Percentiles rank a stretch among this genome's conserved stretches.
phyloP scores from a whole-genome alignment of 2,797 vertebrate genomes.

The Holocentrus rufus region DNA sequence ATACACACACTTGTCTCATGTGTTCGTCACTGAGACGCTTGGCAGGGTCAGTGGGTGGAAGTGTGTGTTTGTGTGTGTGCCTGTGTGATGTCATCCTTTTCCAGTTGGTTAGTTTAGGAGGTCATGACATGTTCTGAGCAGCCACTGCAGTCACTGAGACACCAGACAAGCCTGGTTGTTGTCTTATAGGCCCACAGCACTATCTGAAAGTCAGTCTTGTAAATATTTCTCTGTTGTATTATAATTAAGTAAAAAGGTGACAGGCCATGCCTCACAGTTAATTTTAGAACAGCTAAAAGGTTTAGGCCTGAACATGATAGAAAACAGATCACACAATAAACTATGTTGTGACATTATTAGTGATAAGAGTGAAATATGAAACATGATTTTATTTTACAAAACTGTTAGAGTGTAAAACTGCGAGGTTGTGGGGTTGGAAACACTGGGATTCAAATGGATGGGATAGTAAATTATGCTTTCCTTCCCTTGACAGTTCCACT shows the following conservation, averaged over 20 bases:
- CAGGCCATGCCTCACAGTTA: background rate
- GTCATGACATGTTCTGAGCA: slow-evolving; percentile 59
- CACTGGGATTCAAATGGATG: too few species aligned
- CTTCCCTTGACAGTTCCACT: slow-evolving; percentile 1
- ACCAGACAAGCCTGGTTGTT: slow-evolving; percentile 30
- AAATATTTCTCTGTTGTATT: slow-evolving; percentile 30
- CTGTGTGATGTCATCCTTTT: slow-evolving; percentile 60
- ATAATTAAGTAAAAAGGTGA: slow-evolving; percentile 3
- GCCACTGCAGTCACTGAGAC: slow-evolving; percentile 34
- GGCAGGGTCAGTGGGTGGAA: background rate
- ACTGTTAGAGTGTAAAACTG: too few species aligned
- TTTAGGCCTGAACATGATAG: too few species aligned
- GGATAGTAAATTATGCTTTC: too few species aligned
- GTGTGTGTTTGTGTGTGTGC: slow-evolving; percentile 18
- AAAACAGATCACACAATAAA: too few species aligned
- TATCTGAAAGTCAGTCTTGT: slow-evolving; percentile 20
- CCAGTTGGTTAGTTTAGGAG: slow-evolving; percentile 67
- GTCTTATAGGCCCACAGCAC: slow-evolving; percentile 27
- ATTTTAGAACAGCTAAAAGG: background rate
- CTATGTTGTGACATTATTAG: too few species aligned
- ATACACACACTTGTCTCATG: background rate
- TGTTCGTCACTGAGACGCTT: background rate
- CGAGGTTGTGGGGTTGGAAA: too few species aligned
- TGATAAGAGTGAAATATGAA: too few species aligned
- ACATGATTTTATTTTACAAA: too few species aligned